Evolutionary conservation across 1,140 invertebrate species (phyloP).

Genomic region (Chironomus tepperi): DNA sequence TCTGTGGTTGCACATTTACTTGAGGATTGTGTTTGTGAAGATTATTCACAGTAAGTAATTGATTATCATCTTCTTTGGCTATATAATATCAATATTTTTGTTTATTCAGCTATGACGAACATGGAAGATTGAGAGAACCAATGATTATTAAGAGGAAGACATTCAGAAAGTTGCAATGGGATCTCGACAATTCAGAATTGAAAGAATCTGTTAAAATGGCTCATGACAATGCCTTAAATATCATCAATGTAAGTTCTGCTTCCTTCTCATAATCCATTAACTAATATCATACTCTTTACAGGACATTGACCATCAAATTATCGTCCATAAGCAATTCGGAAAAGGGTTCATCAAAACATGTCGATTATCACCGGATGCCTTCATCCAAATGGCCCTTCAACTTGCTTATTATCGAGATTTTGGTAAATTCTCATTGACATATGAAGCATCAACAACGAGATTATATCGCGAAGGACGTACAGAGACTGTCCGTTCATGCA

Average conservation of each 20-base stretch:
- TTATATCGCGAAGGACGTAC: neutral
- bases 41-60: neutral
- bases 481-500: constrained; percentile 3
- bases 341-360: constrained; percentile 90
- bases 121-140: neutral
- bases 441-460: neutral
- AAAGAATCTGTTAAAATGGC: constrained; percentile 29
- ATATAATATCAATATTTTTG: neutral
- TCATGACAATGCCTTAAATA: neutral
- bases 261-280: neutral
- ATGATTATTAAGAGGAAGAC: neutral
- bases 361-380: constrained; percentile 82
- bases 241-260: neutral
- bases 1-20: neutral
- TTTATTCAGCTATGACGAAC: neutral
- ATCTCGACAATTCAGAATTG: neutral
- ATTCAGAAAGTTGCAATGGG: neutral
- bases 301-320: constrained; percentile 17
- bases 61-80: neutral
- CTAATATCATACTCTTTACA: neutral
- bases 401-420: constrained; percentile 63
- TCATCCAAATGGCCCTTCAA: constrained; percentile 87
- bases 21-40: neutral
- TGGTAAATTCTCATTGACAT: neutral
- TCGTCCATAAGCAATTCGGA: constrained; percentile 58